A percentile compares a stretch with the other conserved stretches of the same genome.
Evolutionary conservation across 2,113 vertebrate species (phyloP).

Genomic region (Chaetura pelagica): DNA sequence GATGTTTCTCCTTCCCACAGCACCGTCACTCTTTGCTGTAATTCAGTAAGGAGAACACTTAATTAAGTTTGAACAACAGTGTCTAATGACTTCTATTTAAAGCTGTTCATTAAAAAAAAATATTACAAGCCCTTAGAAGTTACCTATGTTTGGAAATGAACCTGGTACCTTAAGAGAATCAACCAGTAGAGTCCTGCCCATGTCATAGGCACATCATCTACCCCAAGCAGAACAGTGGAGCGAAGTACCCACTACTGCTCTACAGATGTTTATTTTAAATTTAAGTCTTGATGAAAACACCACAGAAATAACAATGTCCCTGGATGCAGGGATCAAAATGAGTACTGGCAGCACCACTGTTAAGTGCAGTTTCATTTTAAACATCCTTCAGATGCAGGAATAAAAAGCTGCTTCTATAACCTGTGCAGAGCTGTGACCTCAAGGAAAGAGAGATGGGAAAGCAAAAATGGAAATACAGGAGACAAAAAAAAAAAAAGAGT

Average conservation of each 20-base stretch:
- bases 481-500: neutral
- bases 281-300: neutral
- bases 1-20: slow-evolving; percentile 10
- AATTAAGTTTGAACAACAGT: slow-evolving; percentile 70
- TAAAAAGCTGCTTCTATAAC: neutral
- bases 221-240: neutral
- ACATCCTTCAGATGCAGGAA: neutral
- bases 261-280: neutral
- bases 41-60: slow-evolving; percentile 62
- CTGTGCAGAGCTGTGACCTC: neutral
- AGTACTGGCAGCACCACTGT: neutral
- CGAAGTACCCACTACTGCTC: neutral
- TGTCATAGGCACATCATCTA: neutral
- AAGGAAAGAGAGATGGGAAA: neutral
- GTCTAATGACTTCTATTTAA: slow-evolving; percentile 66
- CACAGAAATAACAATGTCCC: neutral
- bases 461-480: neutral
- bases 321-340: neutral
- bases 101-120: slow-evolving; percentile 49
- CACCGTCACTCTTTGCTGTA: slow-evolving; percentile 21
- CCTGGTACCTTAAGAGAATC: neutral
- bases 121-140: slow-evolving; percentile 11
- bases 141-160: neutral
- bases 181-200: neutral
- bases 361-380: neutral